Percentiles rank a stretch among this genome's conserved stretches.
Conservation (phyloP, 2,797 vertebrate species). For the Tapera naevia region DNA sequence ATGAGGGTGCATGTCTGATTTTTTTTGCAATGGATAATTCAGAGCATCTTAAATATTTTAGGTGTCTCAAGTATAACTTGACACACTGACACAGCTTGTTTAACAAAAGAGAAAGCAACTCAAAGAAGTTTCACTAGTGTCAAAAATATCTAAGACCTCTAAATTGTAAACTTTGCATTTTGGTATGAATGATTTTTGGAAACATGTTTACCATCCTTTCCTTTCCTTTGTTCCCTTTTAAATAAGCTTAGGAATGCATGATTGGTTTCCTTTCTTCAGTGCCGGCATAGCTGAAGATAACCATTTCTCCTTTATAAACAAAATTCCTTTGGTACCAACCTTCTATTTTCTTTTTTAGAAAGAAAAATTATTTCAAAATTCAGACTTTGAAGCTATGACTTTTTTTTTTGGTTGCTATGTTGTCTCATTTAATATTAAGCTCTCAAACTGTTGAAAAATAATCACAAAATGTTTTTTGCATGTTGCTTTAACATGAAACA, state of each 20-base stretch:
- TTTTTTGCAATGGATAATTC: constrained; percentile 61
- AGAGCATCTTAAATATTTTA: constrained; percentile 57
- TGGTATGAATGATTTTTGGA: constrained; percentile 33
- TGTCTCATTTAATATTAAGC: not conserved
- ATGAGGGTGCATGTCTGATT: constrained; percentile 23
- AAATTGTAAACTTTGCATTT: constrained; percentile 42
- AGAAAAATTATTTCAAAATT: constrained; percentile 7
- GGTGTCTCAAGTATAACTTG: constrained; percentile 46
- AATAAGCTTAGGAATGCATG: constrained; percentile 37
- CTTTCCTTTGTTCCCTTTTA: not conserved
- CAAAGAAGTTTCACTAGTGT: constrained; percentile 30
- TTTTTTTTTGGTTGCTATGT: not conserved
- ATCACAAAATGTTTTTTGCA: not conserved
- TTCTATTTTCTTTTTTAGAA: constrained; percentile 13
- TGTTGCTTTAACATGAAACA: not conserved
- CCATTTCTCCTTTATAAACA: constrained; percentile 39
- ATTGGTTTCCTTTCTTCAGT: constrained; percentile 27
- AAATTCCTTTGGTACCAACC: not conserved
- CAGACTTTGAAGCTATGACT: not conserved
- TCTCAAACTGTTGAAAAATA: not conserved
- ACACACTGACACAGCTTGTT: not conserved
- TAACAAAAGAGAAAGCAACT: constrained; percentile 44
- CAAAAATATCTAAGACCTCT: constrained; percentile 44
- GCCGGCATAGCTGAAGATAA: not conserved
- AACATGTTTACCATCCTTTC: not conserved